Evolutionary conservation across 1,140 invertebrate species (phyloP).

Genomic region (Drosophila trapezifrons): DNA sequence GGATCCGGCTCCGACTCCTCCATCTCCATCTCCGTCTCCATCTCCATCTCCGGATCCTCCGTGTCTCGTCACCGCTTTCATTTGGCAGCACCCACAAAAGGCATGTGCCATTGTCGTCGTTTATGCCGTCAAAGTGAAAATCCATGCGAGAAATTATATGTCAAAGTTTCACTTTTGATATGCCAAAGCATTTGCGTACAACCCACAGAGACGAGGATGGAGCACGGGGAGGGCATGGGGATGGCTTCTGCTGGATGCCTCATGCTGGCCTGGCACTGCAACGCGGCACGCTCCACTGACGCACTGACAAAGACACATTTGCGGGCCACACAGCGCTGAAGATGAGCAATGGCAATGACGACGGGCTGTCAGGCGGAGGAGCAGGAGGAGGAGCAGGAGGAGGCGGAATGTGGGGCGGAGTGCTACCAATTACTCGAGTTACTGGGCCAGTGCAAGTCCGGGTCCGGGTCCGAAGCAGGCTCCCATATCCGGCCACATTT

Average conservation of each 20-base stretch:
- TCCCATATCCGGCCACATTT: slow-evolving; percentile 48
- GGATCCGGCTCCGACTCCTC: background rate
- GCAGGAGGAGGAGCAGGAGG: background rate
- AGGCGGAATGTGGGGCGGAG: background rate
- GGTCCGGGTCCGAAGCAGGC: slow-evolving; percentile 18
- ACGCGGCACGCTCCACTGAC: slow-evolving; percentile 65
- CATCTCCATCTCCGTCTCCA: background rate
- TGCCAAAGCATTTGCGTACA: slow-evolving; percentile 65
- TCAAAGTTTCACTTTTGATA: slow-evolving; percentile 82
- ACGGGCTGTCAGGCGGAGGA: slow-evolving; percentile 16
- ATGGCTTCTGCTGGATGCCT: slow-evolving; percentile 6
- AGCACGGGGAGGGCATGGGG: too few relatives aligned
- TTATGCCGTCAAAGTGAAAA: slow-evolving; percentile 79
- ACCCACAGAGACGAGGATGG: background rate
- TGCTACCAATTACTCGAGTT: slow-evolving; percentile 75
- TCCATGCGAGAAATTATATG: slow-evolving; percentile 82
- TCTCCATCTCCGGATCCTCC: background rate
- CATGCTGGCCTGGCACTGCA: slow-evolving; percentile 37
- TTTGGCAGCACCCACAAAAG: slow-evolving; percentile 32
- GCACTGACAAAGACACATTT: slow-evolving; percentile 79
- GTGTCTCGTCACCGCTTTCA: slow-evolving; percentile 12
- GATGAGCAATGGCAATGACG: slow-evolving; percentile 43
- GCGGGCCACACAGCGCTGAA: slow-evolving; percentile 40
- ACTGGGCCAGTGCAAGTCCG: slow-evolving; percentile 57
- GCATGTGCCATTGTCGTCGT: slow-evolving; percentile 70